Conservation (phyloP, 2,888 invertebrate species). For the Teinopalpus imperialis region DNA sequence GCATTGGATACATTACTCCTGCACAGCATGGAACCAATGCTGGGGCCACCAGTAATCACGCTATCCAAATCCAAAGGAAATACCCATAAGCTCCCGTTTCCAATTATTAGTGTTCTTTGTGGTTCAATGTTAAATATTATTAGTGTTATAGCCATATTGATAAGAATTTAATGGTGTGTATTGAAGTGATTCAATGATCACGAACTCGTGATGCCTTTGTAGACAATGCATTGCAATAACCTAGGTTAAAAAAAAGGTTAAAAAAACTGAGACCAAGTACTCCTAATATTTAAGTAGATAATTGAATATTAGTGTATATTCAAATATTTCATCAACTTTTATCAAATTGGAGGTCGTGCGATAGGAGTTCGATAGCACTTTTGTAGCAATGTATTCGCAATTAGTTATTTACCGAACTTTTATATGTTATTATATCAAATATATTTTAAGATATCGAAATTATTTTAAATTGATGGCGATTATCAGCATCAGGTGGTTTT, state of each 20-base stretch:
- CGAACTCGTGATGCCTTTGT: constrained; percentile 4
- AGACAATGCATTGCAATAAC: neutral
- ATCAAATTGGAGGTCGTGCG: constrained; percentile 8
- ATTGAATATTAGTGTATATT: constrained; percentile 8
- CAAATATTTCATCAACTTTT: constrained; percentile 8
- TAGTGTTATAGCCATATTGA: constrained; percentile 16
- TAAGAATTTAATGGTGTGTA: constrained; percentile 26
- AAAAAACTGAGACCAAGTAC: constrained; percentile 1
- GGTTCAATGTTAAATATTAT: constrained; percentile 13
- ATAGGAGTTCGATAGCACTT: neutral
- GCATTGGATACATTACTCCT: constrained; percentile 66
- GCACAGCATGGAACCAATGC: constrained; percentile 43
- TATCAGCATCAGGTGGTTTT: neutral
- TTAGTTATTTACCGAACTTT: neutral
- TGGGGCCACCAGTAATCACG: constrained; percentile 30
- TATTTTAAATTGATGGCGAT: constrained; percentile 13
- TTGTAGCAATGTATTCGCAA: neutral
- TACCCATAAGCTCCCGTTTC: neutral
- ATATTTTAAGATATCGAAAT: neutral
- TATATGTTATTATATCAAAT: constrained; percentile 1
- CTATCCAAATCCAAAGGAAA: constrained; percentile 33
- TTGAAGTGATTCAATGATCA: constrained; percentile 12
- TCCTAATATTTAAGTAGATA: neutral
- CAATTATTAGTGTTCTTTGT: constrained; percentile 8
- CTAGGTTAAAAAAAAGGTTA: too few relatives aligned